These are phyloP conservation scores for Ditylenchus dipsaci DNA, from an alignment of 1,140 invertebrate genomes.

Conservation along the genomic window DNA sequence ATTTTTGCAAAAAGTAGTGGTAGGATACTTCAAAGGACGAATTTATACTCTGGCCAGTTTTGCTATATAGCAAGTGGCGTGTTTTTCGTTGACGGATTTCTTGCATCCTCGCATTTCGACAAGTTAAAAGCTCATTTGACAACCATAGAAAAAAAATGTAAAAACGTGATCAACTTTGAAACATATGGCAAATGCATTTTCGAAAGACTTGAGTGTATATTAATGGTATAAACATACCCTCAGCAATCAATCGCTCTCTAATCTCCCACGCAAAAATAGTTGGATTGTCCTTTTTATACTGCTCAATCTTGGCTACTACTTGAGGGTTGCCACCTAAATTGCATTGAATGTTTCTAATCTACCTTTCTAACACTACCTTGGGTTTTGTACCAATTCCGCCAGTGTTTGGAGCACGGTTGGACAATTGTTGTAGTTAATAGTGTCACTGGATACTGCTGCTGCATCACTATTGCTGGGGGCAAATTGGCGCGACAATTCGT, in stretches of 20 bases:
- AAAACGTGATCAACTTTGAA: too few species aligned
- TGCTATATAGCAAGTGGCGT: too few species aligned
- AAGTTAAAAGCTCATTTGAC: too few species aligned
- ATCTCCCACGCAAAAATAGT: slow-evolving; percentile 65
- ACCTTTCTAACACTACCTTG: slow-evolving; percentile 25
- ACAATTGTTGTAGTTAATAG: background rate
- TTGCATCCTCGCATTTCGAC: too few species aligned
- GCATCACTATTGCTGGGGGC: background rate
- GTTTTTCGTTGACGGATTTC: too few species aligned
- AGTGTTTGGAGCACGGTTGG: background rate
- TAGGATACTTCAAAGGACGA: too few species aligned
- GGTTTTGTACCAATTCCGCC: slow-evolving; percentile 45
- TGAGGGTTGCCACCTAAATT: slow-evolving; percentile 60
- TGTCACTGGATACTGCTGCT: too few species aligned
- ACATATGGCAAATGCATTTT: too few species aligned
- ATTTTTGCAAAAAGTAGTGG: too few species aligned
- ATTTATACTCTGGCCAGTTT: too few species aligned
- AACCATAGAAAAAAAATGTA: too few species aligned
- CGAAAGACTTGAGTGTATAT: background rate
- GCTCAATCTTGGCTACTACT: slow-evolving; percentile 62
- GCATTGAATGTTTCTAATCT: background rate
- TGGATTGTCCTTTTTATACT: slow-evolving; percentile 64
- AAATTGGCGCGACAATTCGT: background rate
- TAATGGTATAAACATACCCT: slow-evolving; percentile 42
- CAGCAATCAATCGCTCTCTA: slow-evolving; percentile 62